A percentile compares a stretch with the other conserved stretches of the same genome.
These are phyloP conservation scores for Drosophila basisetae DNA, from an alignment of 2,888 invertebrate genomes.

Conservation along the genomic window DNA sequence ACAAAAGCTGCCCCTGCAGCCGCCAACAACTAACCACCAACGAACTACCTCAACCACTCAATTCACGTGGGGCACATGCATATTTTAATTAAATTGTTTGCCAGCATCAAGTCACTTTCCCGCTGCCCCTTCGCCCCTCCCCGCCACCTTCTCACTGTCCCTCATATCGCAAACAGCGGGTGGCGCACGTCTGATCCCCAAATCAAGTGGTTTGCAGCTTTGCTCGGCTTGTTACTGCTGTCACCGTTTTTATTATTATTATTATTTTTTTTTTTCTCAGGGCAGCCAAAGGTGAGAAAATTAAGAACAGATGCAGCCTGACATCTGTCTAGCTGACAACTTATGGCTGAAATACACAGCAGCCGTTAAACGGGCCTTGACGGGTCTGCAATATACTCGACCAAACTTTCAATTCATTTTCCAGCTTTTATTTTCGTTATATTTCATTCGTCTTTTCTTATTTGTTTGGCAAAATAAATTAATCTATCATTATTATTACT, in stretches of 20 bases:
- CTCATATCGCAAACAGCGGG: constrained; percentile 20
- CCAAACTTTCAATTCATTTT: background rate
- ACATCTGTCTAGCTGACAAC: constrained; percentile 11
- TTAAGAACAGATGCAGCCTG: constrained; percentile 14
- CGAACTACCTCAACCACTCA: constrained; percentile 47
- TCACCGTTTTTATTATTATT: background rate
- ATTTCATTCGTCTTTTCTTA: background rate
- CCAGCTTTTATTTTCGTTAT: background rate
- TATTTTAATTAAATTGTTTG: constrained; percentile 78
- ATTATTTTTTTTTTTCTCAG: background rate
- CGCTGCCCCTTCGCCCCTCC: too few relatives aligned
- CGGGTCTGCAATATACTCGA: background rate
- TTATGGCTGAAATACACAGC: background rate
- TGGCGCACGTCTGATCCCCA: constrained; percentile 17
- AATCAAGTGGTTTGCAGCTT: constrained; percentile 31
- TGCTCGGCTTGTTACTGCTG: background rate
- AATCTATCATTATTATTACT: background rate
- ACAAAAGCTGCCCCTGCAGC: constrained; percentile 12
- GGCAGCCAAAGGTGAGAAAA: constrained; percentile 35
- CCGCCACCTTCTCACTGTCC: background rate
- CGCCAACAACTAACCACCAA: constrained; percentile 19
- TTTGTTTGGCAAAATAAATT: background rate
- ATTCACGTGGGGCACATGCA: constrained; percentile 61
- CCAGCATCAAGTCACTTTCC: constrained; percentile 31
- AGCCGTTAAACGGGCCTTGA: background rate